A percentile compares a stretch with the other conserved stretches of the same genome.
Evolutionary conservation across 2,888 invertebrate genomes (phyloP).

Genomic region (Merodon equestris): DNA sequence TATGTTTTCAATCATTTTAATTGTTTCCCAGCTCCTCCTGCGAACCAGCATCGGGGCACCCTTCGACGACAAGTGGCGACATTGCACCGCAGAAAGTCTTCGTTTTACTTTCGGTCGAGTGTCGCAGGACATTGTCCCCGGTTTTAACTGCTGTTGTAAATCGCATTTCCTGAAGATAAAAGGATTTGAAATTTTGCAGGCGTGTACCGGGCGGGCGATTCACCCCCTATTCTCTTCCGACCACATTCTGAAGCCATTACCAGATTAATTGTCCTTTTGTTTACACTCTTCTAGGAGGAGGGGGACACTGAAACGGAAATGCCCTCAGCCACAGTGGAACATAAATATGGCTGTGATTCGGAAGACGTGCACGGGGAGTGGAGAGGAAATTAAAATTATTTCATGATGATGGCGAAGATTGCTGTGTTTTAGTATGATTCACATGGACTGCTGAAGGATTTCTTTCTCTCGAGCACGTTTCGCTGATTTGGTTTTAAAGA

Average conservation of each 20-base stretch:
- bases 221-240: slow-evolving; percentile 36
- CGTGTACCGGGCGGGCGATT: neutral
- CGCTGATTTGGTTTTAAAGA: neutral
- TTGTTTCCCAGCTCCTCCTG: slow-evolving; percentile 22
- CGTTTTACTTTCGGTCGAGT: too few relatives aligned
- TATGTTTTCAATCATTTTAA: slow-evolving; percentile 67
- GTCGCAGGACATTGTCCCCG: too few relatives aligned
- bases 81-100: too few relatives aligned
- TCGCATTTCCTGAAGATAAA: slow-evolving; percentile 53
- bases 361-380: neutral
- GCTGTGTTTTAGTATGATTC: slow-evolving; percentile 39
- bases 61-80: neutral
- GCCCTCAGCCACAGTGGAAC: slow-evolving; percentile 36
- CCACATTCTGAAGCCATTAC: slow-evolving; percentile 58
- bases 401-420: slow-evolving; percentile 40
- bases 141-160: slow-evolving; percentile 16
- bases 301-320: slow-evolving; percentile 27
- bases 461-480: neutral
- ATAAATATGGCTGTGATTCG: slow-evolving; percentile 1
- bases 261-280: slow-evolving; percentile 65
- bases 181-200: slow-evolving; percentile 50
- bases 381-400: slow-evolving; percentile 57
- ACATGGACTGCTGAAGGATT: slow-evolving; percentile 14
- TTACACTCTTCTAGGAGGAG: slow-evolving; percentile 42
- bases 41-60: neutral